Percentiles rank a stretch among this genome's conserved stretches.
Evolutionary conservation across 2,888 invertebrate species (phyloP).

Genomic region (Lamellibrachia satsuma): DNA sequence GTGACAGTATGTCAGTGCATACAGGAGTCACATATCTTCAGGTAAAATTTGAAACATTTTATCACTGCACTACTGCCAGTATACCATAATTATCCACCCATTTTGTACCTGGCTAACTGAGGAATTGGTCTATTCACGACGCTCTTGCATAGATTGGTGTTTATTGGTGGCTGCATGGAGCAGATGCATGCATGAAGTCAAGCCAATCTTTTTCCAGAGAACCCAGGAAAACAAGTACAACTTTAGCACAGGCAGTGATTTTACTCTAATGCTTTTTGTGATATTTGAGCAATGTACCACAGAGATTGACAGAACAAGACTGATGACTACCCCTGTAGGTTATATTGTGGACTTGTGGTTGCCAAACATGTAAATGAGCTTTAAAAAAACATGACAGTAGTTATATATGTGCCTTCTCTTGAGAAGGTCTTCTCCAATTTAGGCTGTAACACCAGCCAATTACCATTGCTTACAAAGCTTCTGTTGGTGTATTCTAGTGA

Average conservation of each 20-base stretch:
- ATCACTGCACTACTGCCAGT: neutral
- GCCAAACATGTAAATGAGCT: constrained; percentile 12
- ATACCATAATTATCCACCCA: neutral
- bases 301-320: neutral
- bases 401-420: neutral
- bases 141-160: neutral
- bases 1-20: too few species aligned
- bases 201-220: neutral
- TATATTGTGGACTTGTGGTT: neutral
- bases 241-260: neutral
- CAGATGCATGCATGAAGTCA: neutral
- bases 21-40: neutral
- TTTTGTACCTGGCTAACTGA: neutral
- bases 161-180: neutral
- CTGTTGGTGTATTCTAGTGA: neutral
- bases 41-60: neutral
- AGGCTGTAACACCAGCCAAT: neutral
- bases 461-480: neutral
- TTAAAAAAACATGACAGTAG: neutral
- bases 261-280: neutral
- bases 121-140: neutral
- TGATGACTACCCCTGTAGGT: neutral
- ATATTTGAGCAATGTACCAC: neutral
- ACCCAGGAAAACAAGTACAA: neutral
- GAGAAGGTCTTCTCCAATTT: neutral